Evolutionary conservation across 2,888 invertebrate genomes (phyloP), one percentile per base, ranked within the genome.

Genomic region (Pardosa pseudoannulata): DNA sequence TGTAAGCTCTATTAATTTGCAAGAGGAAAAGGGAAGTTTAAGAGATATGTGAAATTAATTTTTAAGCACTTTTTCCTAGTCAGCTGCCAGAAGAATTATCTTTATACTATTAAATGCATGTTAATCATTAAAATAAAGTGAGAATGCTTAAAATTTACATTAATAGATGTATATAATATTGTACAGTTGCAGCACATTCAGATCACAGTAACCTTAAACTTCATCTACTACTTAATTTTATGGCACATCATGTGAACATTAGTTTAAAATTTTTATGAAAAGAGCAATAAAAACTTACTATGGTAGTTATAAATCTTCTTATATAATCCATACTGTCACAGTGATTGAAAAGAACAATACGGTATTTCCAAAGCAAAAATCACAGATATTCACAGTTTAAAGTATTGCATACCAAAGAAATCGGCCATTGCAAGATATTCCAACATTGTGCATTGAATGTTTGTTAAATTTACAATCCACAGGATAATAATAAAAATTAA

Each of bases 231-330:
- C 31, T 73, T 73, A 80, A 80, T 65, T 81, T 62, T 82, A 82
- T 75, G 82, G 82, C 82, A 82, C 82, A 82, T 82, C 39, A 82
- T 71, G 70, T 76, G 80, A 81, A 81, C 32, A 46, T 70, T 68
- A 32, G 32, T 68, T 62, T 73, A 62, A 62, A 67, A 39, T 68
- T 72, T 73, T 46, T 72, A 67, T 65, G 46, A 82, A 70, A 82
- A 75, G 23, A 67, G 27, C 23, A 75, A 62, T 56, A 70, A 62
- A 75, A 82, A 82, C 75, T 75, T 75, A 82, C 82, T 75, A 39
- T 32, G 56, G 29, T 46, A 46, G n/a, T 36, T 68, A 79, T 16
- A 71, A 72, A 39, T 41, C 36, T 67, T 46, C 50, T 27, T 16
- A 31, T 39, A 32, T 11, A 76, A 62, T 62, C 56, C 70, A 62